These are phyloP conservation scores for Takifugu ocellatus DNA, from an alignment of 2,797 vertebrate species.

Conservation along the genomic window DNA sequence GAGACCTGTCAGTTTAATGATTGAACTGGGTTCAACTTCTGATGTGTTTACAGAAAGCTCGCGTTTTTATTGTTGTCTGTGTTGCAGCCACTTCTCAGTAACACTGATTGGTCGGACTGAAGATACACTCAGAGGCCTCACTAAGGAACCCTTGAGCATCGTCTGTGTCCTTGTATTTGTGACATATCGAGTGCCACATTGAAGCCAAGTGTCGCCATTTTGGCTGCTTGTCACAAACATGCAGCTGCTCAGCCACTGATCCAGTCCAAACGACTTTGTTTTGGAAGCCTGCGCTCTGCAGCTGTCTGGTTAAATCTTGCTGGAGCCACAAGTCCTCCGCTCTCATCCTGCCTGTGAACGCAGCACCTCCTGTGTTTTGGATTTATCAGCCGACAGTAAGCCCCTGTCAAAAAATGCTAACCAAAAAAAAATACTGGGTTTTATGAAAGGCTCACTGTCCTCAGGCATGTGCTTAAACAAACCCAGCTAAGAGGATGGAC, in stretches of 20 bases:
- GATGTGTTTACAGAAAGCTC: too few species aligned
- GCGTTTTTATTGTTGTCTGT: too few species aligned
- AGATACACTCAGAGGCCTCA: conserved; percentile 7
- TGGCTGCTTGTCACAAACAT: conserved; percentile 2
- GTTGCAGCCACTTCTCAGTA: too few species aligned
- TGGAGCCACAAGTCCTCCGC: too few species aligned
- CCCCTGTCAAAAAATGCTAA: background rate
- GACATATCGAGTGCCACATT: too few species aligned
- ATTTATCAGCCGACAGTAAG: background rate
- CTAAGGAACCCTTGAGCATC: conserved; percentile 4
- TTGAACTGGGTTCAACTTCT: too few species aligned
- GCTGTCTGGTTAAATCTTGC: background rate
- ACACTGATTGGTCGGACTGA: background rate
- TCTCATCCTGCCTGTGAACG: too few species aligned
- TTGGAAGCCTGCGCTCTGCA: too few species aligned
- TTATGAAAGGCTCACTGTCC: conserved; percentile 9
- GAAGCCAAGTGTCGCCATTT: too few species aligned
- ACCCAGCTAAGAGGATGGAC: conserved; percentile 6
- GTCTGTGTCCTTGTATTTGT: background rate
- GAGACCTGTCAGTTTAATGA: too few species aligned
- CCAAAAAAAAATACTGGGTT: background rate
- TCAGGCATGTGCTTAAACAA: conserved; percentile 9
- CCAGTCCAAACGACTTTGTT: too few species aligned
- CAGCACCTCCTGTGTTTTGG: too few species aligned
- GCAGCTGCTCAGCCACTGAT: background rate